Evolutionary conservation across 2,888 invertebrate genomes (phyloP).

Genomic region (Lepetodrilus schrolli): DNA sequence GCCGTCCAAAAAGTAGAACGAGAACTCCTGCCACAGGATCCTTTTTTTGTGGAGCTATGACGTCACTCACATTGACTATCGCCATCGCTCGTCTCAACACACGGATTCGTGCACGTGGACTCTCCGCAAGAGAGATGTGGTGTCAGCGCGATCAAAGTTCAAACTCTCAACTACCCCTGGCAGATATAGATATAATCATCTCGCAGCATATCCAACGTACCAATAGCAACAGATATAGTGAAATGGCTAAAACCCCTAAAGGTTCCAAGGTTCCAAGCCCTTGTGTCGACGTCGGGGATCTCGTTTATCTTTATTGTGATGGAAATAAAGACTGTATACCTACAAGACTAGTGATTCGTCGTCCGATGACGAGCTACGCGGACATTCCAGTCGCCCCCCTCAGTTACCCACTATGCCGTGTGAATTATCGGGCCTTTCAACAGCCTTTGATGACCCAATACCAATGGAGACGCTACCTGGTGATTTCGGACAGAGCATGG

Average conservation of each 20-base stretch:
- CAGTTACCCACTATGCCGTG: no score
- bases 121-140: conserved; percentile 17
- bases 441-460: no score
- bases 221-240: neutral
- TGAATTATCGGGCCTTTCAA: no score
- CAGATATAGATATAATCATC: neutral
- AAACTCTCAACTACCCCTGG: neutral
- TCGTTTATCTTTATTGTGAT: conserved; percentile 6
- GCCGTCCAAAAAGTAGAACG: conserved; percentile 6
- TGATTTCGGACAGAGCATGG: no score
- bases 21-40: neutral
- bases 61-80: neutral
- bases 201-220: neutral
- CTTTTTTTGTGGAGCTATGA: neutral
- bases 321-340: neutral
- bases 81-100: neutral
- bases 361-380: no score
- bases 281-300: neutral
- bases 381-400: no score
- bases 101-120: conserved; percentile 1
- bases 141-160: neutral
- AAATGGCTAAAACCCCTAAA: neutral
- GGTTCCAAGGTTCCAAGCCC: neutral
- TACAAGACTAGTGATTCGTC: no score
- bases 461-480: no score